phyloP scores from a whole-genome alignment of 2,888 invertebrate genomes.

The Lasioglossum oenotherae region DNA sequence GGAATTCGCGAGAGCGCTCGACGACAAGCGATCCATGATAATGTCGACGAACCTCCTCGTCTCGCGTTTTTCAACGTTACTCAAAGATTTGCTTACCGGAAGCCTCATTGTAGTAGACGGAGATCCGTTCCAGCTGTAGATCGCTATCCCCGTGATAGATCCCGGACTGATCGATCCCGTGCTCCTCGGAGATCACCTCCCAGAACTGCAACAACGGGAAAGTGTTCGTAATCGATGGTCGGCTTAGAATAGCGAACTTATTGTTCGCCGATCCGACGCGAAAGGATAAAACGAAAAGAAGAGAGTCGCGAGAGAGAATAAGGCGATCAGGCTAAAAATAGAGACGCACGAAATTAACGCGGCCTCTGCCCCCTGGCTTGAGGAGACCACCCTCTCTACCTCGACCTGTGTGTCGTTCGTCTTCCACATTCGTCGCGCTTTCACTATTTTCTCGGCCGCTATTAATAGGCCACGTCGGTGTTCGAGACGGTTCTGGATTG shows the following conservation, averaged over 20 bases:
- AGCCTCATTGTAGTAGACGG: constrained; percentile 89
- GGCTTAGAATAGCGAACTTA: neutral
- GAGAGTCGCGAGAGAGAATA: constrained; percentile 37
- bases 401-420: constrained; percentile 48
- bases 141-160: constrained; percentile 87
- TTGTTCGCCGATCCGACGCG: neutral
- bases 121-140: constrained; percentile 88
- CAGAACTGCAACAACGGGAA: constrained; percentile 89
- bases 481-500: neutral
- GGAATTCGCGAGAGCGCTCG: neutral
- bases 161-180: constrained; percentile 89
- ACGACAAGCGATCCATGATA: neutral
- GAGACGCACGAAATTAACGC: constrained; percentile 73
- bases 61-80: neutral
- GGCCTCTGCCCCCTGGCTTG: constrained; percentile 66
- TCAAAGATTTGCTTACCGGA: constrained; percentile 79
- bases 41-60: neutral
- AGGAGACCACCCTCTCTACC: constrained; percentile 45
- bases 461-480: constrained; percentile 59
- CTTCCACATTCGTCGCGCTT: constrained; percentile 72
- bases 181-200: constrained; percentile 98
- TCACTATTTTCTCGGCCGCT: constrained; percentile 72
- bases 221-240: neutral
- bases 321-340: constrained; percentile 70
- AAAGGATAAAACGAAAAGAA: neutral